phyloP scores from a whole-genome alignment of 2,888 invertebrate species.

The Hyposoter dolosus region DNA sequence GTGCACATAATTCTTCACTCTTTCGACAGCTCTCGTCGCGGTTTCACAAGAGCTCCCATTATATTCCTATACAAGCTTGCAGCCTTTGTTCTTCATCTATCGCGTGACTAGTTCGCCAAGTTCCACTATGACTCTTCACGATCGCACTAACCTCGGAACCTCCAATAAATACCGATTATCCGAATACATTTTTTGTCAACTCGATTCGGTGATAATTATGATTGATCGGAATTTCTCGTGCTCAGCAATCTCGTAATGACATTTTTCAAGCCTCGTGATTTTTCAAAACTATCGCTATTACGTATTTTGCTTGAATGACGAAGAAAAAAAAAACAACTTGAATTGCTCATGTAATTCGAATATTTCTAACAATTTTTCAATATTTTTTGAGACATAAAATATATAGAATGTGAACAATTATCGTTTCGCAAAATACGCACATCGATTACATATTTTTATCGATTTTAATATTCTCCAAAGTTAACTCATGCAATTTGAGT shows the following conservation, averaged over 20 bases:
- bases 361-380: neutral
- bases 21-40: slow-evolving; percentile 60
- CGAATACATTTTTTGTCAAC: slow-evolving; percentile 14
- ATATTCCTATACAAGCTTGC: slow-evolving; percentile 38
- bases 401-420: neutral
- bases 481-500: neutral
- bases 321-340: neutral
- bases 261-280: neutral
- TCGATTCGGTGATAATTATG: slow-evolving; percentile 15
- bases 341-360: neutral
- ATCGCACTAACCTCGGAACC: slow-evolving; percentile 13
- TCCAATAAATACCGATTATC: slow-evolving; percentile 6
- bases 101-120: slow-evolving; percentile 47
- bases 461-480: neutral
- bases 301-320: neutral
- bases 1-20: slow-evolving; percentile 25
- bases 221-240: slow-evolving; percentile 7
- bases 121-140: slow-evolving; percentile 1
- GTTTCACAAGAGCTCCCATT: slow-evolving; percentile 62
- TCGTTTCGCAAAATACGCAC: neutral
- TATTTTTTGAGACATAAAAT: neutral
- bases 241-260: neutral
- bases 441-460: neutral
- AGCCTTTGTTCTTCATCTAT: slow-evolving; percentile 51
- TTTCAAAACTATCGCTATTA: neutral